Evolutionary conservation across 2,797 vertebrate genomes (phyloP).

Genomic region (Pelodytes ibericus): DNA sequence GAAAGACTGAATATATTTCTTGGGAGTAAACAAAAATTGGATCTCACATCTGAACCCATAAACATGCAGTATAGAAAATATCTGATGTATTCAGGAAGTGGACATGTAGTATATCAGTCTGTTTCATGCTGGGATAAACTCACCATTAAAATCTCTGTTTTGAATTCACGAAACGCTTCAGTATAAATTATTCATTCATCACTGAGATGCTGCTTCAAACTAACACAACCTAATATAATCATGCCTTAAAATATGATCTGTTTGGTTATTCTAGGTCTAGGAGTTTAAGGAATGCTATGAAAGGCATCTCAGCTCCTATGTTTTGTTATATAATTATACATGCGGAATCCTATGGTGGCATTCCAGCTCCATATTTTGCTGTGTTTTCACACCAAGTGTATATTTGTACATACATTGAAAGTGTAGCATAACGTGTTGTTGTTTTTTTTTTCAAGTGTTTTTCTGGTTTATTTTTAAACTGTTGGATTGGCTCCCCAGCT

Average conservation of each 20-base stretch:
- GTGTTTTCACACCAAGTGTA: neutral
- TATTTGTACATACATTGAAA: neutral
- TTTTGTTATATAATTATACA: neutral
- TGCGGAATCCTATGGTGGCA: neutral
- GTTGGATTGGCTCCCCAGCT: neutral
- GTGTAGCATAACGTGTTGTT: neutral
- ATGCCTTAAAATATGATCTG: neutral
- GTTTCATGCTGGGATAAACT: constrained; percentile 19
- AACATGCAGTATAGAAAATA: constrained; percentile 30
- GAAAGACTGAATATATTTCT: neutral
- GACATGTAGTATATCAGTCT: constrained; percentile 27
- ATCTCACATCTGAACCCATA: constrained; percentile 8
- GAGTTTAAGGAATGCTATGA: neutral
- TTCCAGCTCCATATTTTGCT: neutral
- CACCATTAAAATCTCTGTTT: constrained; percentile 30
- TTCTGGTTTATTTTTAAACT: neutral
- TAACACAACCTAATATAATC: neutral
- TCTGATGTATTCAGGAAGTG: constrained; percentile 41
- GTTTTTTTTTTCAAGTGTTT: no score
- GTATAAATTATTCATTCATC: constrained; percentile 15
- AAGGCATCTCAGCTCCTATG: neutral
- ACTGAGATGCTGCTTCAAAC: constrained; percentile 1
- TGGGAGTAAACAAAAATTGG: neutral
- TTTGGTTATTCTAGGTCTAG: no score
- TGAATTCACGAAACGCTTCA: constrained; percentile 19